Evolutionary conservation across 2,888 invertebrate species (phyloP).

Genomic region (Thecophora atra): DNA sequence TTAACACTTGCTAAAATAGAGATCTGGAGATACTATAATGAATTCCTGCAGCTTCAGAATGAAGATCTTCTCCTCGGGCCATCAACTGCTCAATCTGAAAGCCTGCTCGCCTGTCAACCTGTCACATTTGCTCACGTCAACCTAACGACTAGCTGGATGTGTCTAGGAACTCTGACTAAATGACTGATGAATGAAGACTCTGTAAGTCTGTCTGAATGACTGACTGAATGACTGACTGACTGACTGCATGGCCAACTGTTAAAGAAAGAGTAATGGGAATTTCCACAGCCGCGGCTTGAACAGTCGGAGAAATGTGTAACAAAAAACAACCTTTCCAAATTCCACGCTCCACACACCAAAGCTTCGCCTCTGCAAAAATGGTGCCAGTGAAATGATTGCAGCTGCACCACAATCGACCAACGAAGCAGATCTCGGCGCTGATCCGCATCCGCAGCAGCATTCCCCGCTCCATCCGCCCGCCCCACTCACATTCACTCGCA

Average conservation of each 20-base stretch:
- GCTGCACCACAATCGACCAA: constrained; percentile 14
- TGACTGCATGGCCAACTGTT: neutral
- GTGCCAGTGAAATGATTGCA: constrained; percentile 28
- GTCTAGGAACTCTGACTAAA: neutral
- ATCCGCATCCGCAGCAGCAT: constrained; percentile 6
- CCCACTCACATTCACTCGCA: neutral
- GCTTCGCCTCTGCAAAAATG: constrained; percentile 16
- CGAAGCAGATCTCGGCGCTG: constrained; percentile 8
- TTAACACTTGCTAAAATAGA: neutral
- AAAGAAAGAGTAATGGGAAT: neutral
- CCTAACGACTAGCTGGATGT: neutral
- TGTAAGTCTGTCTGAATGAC: no score
- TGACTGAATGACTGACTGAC: neutral
- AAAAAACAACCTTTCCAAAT: constrained; percentile 29
- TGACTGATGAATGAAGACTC: neutral
- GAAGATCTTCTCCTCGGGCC: neutral
- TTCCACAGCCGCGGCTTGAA: neutral
- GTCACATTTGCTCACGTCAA: constrained; percentile 21
- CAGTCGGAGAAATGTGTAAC: neutral
- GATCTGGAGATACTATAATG: no score
- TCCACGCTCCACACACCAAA: neutral
- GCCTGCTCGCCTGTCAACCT: constrained; percentile 1
- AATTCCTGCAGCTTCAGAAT: neutral
- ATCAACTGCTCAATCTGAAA: neutral
- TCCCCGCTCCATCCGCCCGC: neutral